Conservation (phyloP, 2,113 vertebrate species). For the Benitochromis conjunctus region DNA sequence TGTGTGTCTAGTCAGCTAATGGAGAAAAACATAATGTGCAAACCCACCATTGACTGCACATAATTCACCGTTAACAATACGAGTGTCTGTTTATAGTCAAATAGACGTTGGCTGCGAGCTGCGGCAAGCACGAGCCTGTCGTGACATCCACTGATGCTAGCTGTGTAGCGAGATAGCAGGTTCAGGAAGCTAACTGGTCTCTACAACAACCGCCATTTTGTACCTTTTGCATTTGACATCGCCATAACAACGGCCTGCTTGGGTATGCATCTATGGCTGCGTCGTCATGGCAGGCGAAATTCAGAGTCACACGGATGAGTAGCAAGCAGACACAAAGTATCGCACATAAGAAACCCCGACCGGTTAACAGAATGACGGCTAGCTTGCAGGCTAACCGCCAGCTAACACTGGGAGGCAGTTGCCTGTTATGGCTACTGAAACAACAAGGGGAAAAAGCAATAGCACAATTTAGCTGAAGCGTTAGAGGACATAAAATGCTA, state of each 20-base stretch:
- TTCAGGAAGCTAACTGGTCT: slow-evolving; percentile 61
- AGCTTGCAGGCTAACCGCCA: slow-evolving; percentile 48
- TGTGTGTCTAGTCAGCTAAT: background rate
- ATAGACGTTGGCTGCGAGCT: background rate
- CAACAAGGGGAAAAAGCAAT: slow-evolving; percentile 56
- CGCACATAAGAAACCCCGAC: background rate
- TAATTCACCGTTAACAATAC: background rate
- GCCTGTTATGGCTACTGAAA: slow-evolving; percentile 65
- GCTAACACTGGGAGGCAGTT: slow-evolving; percentile 41
- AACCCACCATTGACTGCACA: background rate
- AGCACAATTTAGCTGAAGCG: slow-evolving; percentile 55
- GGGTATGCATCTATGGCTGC: slow-evolving; percentile 59
- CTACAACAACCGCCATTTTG: slow-evolving; percentile 83
- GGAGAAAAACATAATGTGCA: background rate
- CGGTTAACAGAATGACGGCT: slow-evolving; percentile 16
- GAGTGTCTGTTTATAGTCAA: background rate
- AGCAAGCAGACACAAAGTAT: background rate
- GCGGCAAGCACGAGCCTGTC: background rate
- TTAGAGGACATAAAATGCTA: slow-evolving; percentile 33
- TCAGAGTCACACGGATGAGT: slow-evolving; percentile 16
- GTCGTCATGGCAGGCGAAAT: slow-evolving; percentile 55
- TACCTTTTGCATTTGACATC: slow-evolving; percentile 80
- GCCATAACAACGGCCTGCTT: slow-evolving; percentile 79
- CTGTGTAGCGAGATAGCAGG: slow-evolving; percentile 21
- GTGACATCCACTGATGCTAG: slow-evolving; percentile 49